phyloP scores from a whole-genome alignment of 2,888 invertebrate genomes.

The Acrobasis suavella region DNA sequence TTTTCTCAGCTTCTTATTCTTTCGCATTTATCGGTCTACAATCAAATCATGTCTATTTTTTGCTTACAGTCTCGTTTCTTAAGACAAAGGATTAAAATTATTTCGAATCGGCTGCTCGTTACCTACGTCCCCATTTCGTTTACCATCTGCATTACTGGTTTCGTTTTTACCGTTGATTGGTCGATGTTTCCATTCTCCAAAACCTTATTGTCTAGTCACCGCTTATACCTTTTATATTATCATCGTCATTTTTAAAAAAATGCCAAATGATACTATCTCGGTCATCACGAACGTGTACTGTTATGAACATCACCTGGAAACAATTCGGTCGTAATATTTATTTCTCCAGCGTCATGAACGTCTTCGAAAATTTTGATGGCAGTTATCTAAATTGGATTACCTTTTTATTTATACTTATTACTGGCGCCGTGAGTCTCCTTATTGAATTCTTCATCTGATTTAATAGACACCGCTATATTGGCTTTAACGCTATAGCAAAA shows the following conservation, averaged over 20 bases:
- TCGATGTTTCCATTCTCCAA: conserved; percentile 51
- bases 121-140: conserved; percentile 41
- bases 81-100: conserved; percentile 39
- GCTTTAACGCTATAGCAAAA: too few species aligned
- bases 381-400: conserved; percentile 59
- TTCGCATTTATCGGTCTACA: not conserved
- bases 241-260: conserved; percentile 59
- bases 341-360: conserved; percentile 42
- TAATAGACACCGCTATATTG: conserved; percentile 33
- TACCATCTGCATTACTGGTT: conserved; percentile 45
- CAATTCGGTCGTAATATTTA: conserved; percentile 52
- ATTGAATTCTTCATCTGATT: conserved; percentile 42
- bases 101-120: conserved; percentile 39
- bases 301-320: conserved; percentile 54
- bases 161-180: conserved; percentile 62
- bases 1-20: not conserved
- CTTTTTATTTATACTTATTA: conserved; percentile 44
- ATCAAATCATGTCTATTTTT: not conserved
- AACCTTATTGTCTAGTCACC: conserved; percentile 52
- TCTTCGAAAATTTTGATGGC: conserved; percentile 45
- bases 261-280: conserved; percentile 58
- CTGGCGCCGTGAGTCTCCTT: conserved; percentile 47
- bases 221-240: conserved; percentile 48
- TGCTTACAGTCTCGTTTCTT: conserved; percentile 30
- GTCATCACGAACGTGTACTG: conserved; percentile 63